A percentile compares a stretch with the other conserved stretches of the same genome.
phyloP scores from a whole-genome alignment of 2,113 vertebrate species.

The Phalacrocorax aristotelis region DNA sequence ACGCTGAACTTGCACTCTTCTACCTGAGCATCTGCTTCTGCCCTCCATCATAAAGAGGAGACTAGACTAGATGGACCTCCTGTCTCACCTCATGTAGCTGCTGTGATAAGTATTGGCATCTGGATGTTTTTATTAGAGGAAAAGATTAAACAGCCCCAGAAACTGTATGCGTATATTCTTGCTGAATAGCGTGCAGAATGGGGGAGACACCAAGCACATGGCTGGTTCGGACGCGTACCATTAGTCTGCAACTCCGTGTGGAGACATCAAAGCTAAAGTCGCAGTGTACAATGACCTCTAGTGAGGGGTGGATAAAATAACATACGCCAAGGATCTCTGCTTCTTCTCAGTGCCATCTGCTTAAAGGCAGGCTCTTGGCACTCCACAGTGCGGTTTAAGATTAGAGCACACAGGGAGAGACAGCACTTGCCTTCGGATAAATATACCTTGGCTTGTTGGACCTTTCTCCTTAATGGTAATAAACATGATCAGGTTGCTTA shows the following conservation, averaged over 20 bases:
- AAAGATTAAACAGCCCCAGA: not conserved
- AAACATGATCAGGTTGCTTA: not conserved
- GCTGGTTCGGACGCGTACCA: rapidly evolving
- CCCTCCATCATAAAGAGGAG: not conserved
- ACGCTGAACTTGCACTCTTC: not conserved
- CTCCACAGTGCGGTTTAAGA: not conserved
- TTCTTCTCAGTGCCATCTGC: not conserved
- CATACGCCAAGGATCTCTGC: not conserved
- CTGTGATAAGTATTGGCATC: rapidly evolving
- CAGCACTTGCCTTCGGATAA: not conserved
- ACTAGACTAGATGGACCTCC: not conserved
- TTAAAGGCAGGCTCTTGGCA: not conserved
- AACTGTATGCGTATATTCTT: rapidly evolving
- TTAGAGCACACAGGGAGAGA: not conserved
- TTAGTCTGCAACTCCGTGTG: not conserved
- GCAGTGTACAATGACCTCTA: slow-evolving; percentile 34
- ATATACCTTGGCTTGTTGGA: not conserved
- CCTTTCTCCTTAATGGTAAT: not conserved
- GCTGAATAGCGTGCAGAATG: rapidly evolving
- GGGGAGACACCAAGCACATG: not conserved
- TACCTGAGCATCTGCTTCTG: not conserved
- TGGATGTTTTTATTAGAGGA: not conserved
- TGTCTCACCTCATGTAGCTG: not conserved
- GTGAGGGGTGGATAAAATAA: not conserved
- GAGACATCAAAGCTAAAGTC: not conserved